A percentile compares a stretch with the other conserved stretches of the same genome.
Conservation (phyloP, 1,140 invertebrate genomes). For the Planococcus citri region DNA sequence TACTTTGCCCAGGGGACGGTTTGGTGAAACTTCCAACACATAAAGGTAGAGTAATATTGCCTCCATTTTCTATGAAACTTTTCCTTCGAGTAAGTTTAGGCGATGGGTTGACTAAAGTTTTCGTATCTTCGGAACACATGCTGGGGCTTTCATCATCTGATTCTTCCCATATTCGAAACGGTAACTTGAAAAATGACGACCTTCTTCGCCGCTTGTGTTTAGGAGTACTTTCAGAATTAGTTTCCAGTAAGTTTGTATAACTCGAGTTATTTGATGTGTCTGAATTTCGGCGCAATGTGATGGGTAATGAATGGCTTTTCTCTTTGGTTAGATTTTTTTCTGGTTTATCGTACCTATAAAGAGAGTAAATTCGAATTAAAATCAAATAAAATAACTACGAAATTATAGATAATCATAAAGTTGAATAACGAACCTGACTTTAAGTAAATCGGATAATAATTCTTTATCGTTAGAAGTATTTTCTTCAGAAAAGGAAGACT, state of each 20-base stretch:
- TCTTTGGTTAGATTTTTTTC: neutral
- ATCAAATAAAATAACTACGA: neutral
- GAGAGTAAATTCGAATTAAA: neutral
- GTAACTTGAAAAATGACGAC: constrained; percentile 16
- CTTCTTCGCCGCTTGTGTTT: neutral
- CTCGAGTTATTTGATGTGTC: neutral
- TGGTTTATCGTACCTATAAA: constrained; percentile 1
- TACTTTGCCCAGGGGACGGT: constrained; percentile 56
- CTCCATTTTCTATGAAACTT: constrained; percentile 49
- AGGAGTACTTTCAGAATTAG: neutral
- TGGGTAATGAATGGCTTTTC: neutral
- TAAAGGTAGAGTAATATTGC: constrained; percentile 43
- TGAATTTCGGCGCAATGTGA: neutral
- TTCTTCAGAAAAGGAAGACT: constrained; percentile 1
- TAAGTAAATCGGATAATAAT: neutral
- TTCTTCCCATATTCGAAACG: constrained; percentile 23
- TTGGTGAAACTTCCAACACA: constrained; percentile 46
- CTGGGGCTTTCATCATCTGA: constrained; percentile 23
- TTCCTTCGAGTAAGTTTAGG: constrained; percentile 33
- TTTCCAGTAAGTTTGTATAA: neutral
- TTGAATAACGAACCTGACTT: neutral
- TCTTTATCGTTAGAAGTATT: neutral
- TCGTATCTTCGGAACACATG: constrained; percentile 17
- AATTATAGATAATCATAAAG: neutral
- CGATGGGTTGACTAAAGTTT: constrained; percentile 18